Evolutionary conservation across 2,113 vertebrate genomes (phyloP).

Genomic region (Kryptolebias marmoratus): DNA sequence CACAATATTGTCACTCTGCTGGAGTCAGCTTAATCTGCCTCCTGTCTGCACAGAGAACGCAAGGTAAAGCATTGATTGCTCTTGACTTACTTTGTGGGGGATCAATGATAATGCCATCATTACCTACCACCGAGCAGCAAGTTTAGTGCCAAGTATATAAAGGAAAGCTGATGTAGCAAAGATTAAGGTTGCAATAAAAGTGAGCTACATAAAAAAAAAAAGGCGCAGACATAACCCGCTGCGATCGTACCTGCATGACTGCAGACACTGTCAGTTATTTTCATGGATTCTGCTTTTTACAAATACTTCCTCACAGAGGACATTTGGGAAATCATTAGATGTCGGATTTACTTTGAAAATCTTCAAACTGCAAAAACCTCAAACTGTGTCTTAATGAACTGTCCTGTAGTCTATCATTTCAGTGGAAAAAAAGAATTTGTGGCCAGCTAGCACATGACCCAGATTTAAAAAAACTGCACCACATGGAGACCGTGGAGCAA

Average conservation of each 20-base stretch:
- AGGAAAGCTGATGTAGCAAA: conserved; percentile 5
- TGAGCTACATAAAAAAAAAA: conserved; percentile 5
- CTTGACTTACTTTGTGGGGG: conserved; percentile 33
- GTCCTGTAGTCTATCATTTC: conserved; percentile 17
- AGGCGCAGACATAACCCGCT: neutral
- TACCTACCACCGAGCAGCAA: conserved; percentile 33
- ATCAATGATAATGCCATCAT: conserved; percentile 58
- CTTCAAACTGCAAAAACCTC: no score
- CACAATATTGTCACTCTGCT: conserved; percentile 23
- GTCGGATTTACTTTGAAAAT: no score
- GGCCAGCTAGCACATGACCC: conserved; percentile 58
- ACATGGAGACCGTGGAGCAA: conserved; percentile 41
- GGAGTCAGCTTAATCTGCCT: conserved; percentile 27
- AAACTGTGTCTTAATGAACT: neutral
- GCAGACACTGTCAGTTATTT: conserved; percentile 11
- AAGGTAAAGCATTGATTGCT: conserved; percentile 45
- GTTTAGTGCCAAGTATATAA: conserved; percentile 31
- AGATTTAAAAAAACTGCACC: conserved; percentile 55
- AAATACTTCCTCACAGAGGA: neutral
- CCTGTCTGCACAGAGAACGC: conserved; percentile 31
- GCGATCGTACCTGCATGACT: neutral
- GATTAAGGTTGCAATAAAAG: conserved; percentile 11
- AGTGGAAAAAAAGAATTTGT: conserved; percentile 16
- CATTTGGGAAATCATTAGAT: no score
- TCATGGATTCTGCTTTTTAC: neutral